phyloP scores from a whole-genome alignment of 2,888 invertebrate genomes.

The Lydus trimaculatus region DNA sequence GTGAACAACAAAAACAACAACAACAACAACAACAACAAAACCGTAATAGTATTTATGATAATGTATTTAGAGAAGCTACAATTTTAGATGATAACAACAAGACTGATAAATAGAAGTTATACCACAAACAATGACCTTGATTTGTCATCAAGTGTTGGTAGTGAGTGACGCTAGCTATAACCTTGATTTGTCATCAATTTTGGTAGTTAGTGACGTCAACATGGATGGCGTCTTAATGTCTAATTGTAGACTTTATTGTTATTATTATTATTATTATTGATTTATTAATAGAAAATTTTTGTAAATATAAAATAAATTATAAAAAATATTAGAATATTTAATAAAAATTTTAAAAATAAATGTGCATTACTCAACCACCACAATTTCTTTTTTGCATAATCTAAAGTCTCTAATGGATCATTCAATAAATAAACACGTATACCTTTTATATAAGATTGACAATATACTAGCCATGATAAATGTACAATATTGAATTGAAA shows the following conservation, averaged over 20 bases:
- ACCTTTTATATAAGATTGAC: conserved; percentile 74
- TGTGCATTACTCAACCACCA: neutral
- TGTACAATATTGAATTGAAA: conserved; percentile 78
- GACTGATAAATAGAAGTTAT: neutral
- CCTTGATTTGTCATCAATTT: neutral
- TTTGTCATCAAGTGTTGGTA: neutral
- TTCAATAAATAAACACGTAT: conserved; percentile 79
- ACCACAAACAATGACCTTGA: neutral
- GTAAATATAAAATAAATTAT: neutral
- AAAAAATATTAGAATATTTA: neutral
- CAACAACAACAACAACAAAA: neutral
- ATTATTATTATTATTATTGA: neutral
- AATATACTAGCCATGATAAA: conserved; percentile 77
- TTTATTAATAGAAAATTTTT: neutral
- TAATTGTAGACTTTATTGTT: neutral
- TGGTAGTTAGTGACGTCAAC: neutral
- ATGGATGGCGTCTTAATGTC: too few species aligned
- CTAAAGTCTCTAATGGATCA: conserved; percentile 73
- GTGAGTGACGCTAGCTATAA: neutral
- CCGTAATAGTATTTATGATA: neutral
- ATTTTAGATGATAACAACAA: neutral
- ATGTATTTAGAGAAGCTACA: neutral
- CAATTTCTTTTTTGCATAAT: conserved; percentile 32
- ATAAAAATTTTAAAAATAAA: neutral
- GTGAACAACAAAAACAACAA: too few species aligned